Evolutionary conservation across 2,113 vertebrate genomes (phyloP).

Genomic region (Grantiella picta): DNA sequence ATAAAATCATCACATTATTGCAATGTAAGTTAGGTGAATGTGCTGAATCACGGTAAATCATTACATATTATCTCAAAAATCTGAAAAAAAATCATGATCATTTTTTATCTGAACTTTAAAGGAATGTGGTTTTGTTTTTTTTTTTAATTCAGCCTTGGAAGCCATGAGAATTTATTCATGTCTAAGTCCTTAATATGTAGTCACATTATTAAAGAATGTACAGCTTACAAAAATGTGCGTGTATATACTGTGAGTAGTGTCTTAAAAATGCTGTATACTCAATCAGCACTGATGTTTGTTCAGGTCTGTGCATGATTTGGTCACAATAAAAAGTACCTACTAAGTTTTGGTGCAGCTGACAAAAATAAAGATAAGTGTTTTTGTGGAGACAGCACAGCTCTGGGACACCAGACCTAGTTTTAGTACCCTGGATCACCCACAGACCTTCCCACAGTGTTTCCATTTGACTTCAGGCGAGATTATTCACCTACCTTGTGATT

Average conservation of each 20-base stretch:
- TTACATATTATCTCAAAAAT: background rate
- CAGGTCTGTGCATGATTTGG: background rate
- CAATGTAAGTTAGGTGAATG: background rate
- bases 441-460: constrained; percentile 1
- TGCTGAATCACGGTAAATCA: background rate
- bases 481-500: constrained; percentile 5
- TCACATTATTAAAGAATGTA: background rate
- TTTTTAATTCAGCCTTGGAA: background rate
- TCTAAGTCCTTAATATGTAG: background rate
- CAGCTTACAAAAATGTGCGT: background rate
- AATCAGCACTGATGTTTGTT: background rate
- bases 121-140: background rate
- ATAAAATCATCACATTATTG: background rate
- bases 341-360: background rate
- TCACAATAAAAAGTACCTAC: background rate
- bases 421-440: background rate
- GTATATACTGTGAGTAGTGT: background rate
- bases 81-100: background rate
- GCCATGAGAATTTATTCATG: background rate
- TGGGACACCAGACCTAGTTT: background rate
- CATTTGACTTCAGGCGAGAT: background rate
- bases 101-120: background rate
- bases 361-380: background rate
- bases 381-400: background rate
- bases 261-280: background rate